Base-by-base conservation (phyloP, 2,113 vertebrate genomes). In the Hippocampus guttulatus region DNA sequence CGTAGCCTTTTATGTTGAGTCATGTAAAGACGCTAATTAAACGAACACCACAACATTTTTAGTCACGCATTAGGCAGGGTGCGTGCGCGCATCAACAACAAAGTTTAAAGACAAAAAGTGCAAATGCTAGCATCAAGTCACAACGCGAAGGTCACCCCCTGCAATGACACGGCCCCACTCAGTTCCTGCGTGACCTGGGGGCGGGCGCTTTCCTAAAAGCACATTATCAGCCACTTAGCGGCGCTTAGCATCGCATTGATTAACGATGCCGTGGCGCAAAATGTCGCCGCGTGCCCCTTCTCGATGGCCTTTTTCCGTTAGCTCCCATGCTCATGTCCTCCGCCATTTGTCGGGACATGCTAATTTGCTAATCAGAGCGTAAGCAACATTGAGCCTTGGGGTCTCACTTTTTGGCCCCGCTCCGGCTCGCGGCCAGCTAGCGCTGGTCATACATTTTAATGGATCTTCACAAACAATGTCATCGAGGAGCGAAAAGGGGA, bases 311-410 rank as follows among this genome's bases (percentile, higher is more conserved):
- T 75, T 78, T 75, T 80, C 70, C 71, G 74, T 81, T 79, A 84
- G 81, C 68, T n/a, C 47, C 77, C 74, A 73, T 84, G 83, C 76
- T 83, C 83, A 88, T 85, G 85, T 73, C 70, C 68, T 51, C 40
- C 63, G 73, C 62, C 72, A 75, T 82, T 85, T 82, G 75, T 76
- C 75, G 64, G 72, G 66, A 78, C 61, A 77, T 73, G 71, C 58
- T 81, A 81, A 86, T 84, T 75, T 74, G 81, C 74, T 85, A 91
- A 88, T 87, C 77, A 83, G 88, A 88, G 87, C 78, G 54, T 76
- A 83, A 87, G 74, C 74, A 70, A 74, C 71, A 71, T 81, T 77
- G 78, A 73, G 79, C 85, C 82, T 61, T 3, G 49, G 69, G 80
- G 70, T 16, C 45, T 14, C 2, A 65, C 52, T 57, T 75, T 81